Evolutionary conservation across 2,888 invertebrate species (phyloP).

Genomic region (Drosophila seclusa): DNA sequence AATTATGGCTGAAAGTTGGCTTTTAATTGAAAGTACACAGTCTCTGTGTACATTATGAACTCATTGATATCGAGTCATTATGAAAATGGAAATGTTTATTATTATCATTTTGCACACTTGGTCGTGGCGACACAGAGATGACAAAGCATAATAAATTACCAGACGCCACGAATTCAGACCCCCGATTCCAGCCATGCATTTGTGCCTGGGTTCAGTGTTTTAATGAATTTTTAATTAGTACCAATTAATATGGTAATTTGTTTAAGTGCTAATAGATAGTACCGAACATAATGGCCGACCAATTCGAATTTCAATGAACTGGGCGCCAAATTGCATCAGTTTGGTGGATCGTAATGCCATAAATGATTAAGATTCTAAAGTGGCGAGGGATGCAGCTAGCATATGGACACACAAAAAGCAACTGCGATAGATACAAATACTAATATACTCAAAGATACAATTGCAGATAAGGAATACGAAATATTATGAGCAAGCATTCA

Average conservation of each 20-base stretch:
- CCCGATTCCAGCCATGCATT: slow-evolving; percentile 26
- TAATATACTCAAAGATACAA: not conserved
- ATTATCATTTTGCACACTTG: slow-evolving; percentile 74
- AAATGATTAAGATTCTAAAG: not conserved
- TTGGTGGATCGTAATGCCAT: not conserved
- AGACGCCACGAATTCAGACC: slow-evolving; percentile 21
- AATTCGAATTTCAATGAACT: slow-evolving; percentile 7
- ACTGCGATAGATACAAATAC: not conserved
- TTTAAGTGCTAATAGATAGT: slow-evolving; percentile 60
- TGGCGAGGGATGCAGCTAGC: not conserved
- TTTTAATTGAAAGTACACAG: slow-evolving; percentile 80
- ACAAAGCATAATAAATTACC: slow-evolving; percentile 78
- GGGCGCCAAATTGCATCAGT: not conserved
- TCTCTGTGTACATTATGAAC: slow-evolving; percentile 63
- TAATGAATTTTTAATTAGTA: slow-evolving; percentile 82
- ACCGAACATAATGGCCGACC: slow-evolving; percentile 1
- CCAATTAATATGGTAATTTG: slow-evolving; percentile 83
- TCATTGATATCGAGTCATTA: slow-evolving; percentile 76
- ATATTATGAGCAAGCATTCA: not conserved
- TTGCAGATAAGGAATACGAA: not conserved
- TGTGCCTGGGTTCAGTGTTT: slow-evolving; percentile 50
- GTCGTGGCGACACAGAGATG: slow-evolving; percentile 67
- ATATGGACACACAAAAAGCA: not conserved
- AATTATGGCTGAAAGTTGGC: slow-evolving; percentile 78
- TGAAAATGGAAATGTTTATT: slow-evolving; percentile 76